Evolutionary conservation across 2,113 vertebrate species (phyloP).

Genomic region (Carassius gibelio): DNA sequence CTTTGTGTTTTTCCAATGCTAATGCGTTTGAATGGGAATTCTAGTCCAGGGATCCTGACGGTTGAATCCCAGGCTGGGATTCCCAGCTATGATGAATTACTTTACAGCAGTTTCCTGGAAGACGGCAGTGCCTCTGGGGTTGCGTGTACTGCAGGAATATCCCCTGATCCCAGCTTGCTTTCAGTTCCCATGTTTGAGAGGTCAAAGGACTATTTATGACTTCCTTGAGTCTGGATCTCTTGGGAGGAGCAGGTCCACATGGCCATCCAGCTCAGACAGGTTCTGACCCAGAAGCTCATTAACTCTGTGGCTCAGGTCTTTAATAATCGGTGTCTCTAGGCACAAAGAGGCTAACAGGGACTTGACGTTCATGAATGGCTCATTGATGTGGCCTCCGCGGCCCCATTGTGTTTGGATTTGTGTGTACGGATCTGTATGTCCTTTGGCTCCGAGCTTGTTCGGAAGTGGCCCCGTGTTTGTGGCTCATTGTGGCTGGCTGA

Average conservation of each 20-base stretch:
- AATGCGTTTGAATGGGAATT: not conserved
- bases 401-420: not conserved
- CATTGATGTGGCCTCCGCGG: constrained; percentile 13
- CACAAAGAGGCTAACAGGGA: not conserved
- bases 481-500: not conserved
- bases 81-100: not conserved
- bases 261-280: constrained; percentile 35
- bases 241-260: not conserved
- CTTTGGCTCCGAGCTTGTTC: not conserved
- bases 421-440: constrained; percentile 20
- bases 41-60: not conserved
- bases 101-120: constrained; percentile 9
- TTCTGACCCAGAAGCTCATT: constrained; percentile 30
- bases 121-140: constrained; percentile 25
- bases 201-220: constrained; percentile 43
- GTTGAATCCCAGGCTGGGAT: not conserved
- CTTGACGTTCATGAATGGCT: constrained; percentile 12
- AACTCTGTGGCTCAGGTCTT: not conserved
- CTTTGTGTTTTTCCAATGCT: not conserved
- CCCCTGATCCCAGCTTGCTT: constrained; percentile 35
- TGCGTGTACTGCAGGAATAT: constrained; percentile 24
- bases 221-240: constrained; percentile 29
- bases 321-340: not conserved
- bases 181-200: constrained; percentile 43
- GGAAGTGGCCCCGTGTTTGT: constrained; percentile 12